phyloP scores from a whole-genome alignment of 2,113 vertebrate genomes.

The Girardinichthys multiradiatus region DNA sequence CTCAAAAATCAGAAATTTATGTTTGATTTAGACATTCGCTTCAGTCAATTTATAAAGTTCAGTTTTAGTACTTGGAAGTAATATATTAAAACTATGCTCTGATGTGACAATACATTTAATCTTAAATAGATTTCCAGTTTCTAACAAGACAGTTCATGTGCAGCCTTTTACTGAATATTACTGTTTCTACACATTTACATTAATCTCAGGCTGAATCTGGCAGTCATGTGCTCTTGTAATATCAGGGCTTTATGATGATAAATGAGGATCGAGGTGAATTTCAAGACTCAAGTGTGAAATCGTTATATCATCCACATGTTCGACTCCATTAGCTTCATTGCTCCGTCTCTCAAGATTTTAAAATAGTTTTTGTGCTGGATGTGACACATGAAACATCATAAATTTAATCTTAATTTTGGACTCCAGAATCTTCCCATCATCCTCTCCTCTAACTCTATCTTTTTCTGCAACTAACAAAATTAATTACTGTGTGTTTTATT shows the following conservation, averaged over 20 bases:
- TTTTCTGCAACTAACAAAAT: conserved; percentile 77
- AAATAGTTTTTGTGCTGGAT: conserved; percentile 36
- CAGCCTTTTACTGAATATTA: conserved; percentile 18
- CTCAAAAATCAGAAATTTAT: not conserved
- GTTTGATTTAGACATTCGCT: not conserved
- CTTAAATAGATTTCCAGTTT: not conserved
- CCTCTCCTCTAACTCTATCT: conserved; percentile 38
- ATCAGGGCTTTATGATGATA: conserved; percentile 20
- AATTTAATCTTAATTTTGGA: conserved; percentile 63
- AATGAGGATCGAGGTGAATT: conserved; percentile 58
- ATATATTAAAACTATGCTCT: not conserved
- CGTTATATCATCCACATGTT: conserved; percentile 77
- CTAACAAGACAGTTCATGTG: conserved; percentile 2
- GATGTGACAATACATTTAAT: not conserved
- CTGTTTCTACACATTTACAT: conserved; percentile 5
- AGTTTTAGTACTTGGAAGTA: not conserved
- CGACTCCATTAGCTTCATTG: conserved; percentile 71
- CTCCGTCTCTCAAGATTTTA: conserved; percentile 34
- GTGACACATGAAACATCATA: conserved; percentile 44
- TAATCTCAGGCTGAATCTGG: conserved; percentile 29
- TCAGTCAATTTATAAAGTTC: not conserved
- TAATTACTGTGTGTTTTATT: conserved; percentile 89
- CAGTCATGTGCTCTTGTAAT: conserved; percentile 4
- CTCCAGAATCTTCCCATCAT: conserved; percentile 36
- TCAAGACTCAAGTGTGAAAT: conserved; percentile 73